phyloP scores from a whole-genome alignment of 2,113 vertebrate species.

The Craseonycteris thonglongyai region DNA sequence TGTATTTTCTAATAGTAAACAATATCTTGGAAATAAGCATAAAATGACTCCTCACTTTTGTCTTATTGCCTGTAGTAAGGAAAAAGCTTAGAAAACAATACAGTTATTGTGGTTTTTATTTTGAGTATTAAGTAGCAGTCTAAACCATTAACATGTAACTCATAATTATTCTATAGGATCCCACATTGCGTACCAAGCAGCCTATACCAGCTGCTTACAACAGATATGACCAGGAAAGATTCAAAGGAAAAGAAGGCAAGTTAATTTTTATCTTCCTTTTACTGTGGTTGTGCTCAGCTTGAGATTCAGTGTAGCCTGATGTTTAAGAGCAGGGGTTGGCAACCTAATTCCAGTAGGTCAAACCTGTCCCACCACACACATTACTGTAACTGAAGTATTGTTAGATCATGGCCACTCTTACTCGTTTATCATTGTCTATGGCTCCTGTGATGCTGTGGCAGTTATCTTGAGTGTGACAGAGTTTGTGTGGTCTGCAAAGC shows the following conservation, averaged over 20 bases:
- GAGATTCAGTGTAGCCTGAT: background rate
- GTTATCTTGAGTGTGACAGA: background rate
- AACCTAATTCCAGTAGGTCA: background rate
- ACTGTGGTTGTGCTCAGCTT: background rate
- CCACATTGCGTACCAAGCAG: conserved; percentile 92
- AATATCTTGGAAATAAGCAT: background rate
- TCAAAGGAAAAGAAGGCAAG: conserved; percentile 98
- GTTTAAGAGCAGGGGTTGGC: background rate
- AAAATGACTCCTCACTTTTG: background rate
- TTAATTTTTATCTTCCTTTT: background rate
- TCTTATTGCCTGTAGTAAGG: background rate
- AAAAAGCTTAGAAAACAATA: background rate
- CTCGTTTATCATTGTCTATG: background rate
- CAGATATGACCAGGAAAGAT: conserved; percentile 98
- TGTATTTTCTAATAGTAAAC: background rate
- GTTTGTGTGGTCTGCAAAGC: background rate
- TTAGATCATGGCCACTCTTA: background rate
- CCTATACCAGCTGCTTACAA: conserved; percentile 96
- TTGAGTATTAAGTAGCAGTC: background rate
- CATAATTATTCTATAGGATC: conserved; percentile 82
- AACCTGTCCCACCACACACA: background rate
- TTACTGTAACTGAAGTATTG: background rate
- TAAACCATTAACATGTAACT: background rate
- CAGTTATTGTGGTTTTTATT: background rate
- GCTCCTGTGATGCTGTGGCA: background rate